phyloP scores from a whole-genome alignment of 2,888 invertebrate genomes.

The Onchidella celtica region DNA sequence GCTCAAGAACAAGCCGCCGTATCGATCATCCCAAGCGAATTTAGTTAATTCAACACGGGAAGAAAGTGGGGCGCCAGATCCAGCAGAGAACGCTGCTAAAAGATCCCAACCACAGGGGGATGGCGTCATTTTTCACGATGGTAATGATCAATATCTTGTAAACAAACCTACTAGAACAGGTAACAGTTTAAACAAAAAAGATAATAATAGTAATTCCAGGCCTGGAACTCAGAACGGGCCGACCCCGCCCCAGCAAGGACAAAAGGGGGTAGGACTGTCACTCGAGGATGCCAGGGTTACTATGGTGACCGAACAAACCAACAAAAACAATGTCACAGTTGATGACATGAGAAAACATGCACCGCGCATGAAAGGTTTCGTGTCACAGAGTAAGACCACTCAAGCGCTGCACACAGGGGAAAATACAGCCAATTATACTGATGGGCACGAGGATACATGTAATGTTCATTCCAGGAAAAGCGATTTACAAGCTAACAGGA shows the following conservation, averaged over 20 bases:
- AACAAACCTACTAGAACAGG: not conserved
- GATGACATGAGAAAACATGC: not conserved
- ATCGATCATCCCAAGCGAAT: too few species aligned
- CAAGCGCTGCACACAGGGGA: too few species aligned
- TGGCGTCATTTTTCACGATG: not conserved
- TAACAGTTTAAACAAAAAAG: not conserved
- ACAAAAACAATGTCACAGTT: not conserved
- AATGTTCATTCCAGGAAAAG: not conserved
- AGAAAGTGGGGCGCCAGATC: not conserved
- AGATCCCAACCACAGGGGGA: not conserved
- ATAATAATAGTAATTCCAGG: not conserved
- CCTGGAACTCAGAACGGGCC: not conserved
- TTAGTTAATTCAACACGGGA: too few species aligned
- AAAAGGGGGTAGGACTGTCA: not conserved
- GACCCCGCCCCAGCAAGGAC: not conserved
- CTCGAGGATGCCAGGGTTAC: conserved; percentile 7
- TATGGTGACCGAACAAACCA: not conserved
- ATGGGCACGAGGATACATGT: not conserved
- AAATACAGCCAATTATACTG: not conserved
- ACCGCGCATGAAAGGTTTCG: not conserved
- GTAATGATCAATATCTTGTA: conserved; percentile 5
- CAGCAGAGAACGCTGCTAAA: too few species aligned
- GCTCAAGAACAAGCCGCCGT: too few species aligned
- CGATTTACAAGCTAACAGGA: not conserved
- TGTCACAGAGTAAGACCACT: too few species aligned